Base-by-base conservation (phyloP, 2,113 vertebrate genomes). In the Elephantulus edwardii region DNA sequence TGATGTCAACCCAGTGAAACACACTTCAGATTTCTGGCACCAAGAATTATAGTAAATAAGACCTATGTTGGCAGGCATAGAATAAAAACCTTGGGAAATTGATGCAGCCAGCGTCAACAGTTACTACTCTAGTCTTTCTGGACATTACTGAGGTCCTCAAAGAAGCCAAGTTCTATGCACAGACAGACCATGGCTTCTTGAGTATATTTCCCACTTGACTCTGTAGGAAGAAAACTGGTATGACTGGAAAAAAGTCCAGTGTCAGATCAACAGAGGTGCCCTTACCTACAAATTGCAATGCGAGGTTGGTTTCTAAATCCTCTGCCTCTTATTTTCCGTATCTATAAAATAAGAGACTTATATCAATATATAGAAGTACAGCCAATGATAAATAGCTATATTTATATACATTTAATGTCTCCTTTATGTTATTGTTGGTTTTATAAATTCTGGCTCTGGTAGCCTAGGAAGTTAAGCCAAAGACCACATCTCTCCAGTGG, bases 201-300 rank as follows among this genome's bases (percentile, higher is more conserved):
- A 0, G n/a, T n/a, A 5, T 24, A 46, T n/a, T 72, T 3, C 26
- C 30, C 5, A 28, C 17, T 5, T 16, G 17, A 1, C 11, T 9
- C 6, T 6, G 6, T 40, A 33, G 26, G 22, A 62, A 60, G 44
- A 50, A 10, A 20, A 62, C 66, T 54, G 22, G 1, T 4, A 1
- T 10, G 28, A 14, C 56, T 22, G n/a, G 0, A 58, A 17, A 77
- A 56, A 78, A 5, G 42, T 38, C 56, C 16, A 2, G 0, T 1
- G 3, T 60, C 40, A 50, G 38, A 17, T 13, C 22, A 44, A 48
- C 26, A 26, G 40, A 42, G 5, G n/a, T 46, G 46, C 19, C 3
- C 12, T 20, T n/a, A 7, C 66, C 87, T 52, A 13, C 12, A 30
- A 38, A 11, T 24, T 6, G 28, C 38, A 24, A 77, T 40, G 38